phyloP scores from a whole-genome alignment of 1,140 invertebrate species.

The Cydia pomonella region DNA sequence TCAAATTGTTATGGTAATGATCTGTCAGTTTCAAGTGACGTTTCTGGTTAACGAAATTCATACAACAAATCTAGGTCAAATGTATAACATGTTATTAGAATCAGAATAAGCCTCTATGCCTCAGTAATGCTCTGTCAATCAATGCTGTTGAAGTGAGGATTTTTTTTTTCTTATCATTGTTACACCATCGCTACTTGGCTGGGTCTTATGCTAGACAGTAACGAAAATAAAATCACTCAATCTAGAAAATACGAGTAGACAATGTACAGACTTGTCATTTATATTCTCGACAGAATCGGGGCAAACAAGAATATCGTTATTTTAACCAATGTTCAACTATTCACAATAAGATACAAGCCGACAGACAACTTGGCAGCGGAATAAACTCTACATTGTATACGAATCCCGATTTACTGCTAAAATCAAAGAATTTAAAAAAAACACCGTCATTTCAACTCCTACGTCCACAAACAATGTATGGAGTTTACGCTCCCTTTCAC shows the following conservation, averaged over 20 bases:
- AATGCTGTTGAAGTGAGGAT: not conserved
- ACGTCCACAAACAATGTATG: conserved; percentile 18
- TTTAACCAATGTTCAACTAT: not conserved
- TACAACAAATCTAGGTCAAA: too few species aligned
- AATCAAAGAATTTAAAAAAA: conserved; percentile 4
- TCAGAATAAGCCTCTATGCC: too few species aligned
- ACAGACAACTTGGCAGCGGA: not conserved
- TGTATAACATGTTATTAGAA: too few species aligned
- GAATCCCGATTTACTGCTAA: not conserved
- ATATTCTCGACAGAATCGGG: conserved; percentile 1
- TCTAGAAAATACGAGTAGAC: not conserved
- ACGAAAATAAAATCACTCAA: conserved; percentile 7
- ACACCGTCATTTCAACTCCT: not conserved
- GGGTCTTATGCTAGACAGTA: not conserved
- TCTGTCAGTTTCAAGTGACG: too few species aligned
- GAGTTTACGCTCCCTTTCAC: conserved; percentile 17
- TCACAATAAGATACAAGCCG: not conserved
- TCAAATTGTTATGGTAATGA: too few species aligned
- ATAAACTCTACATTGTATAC: conserved; percentile 8
- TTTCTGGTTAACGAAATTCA: too few species aligned
- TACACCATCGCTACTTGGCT: not conserved
- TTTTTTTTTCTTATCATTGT: not conserved
- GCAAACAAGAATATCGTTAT: not conserved
- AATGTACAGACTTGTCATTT: conserved; percentile 19
- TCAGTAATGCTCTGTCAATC: too few species aligned